Evolutionary conservation across 2,888 invertebrate genomes (phyloP).

Genomic region (Lasioglossum leucozonium): DNA sequence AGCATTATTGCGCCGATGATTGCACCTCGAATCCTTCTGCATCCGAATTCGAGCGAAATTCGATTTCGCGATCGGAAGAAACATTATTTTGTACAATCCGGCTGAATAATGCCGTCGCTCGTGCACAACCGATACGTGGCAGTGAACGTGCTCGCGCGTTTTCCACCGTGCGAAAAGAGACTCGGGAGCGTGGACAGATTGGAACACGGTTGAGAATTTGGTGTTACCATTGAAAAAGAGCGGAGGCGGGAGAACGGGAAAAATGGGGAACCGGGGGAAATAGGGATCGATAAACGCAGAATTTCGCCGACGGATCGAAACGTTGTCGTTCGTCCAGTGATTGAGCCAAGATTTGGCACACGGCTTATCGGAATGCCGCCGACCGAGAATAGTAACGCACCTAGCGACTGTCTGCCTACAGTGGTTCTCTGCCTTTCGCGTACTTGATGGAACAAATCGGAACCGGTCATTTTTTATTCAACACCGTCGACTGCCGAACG

Average conservation of each 20-base stretch:
- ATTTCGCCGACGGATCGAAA: conserved; percentile 45
- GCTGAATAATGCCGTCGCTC: no score
- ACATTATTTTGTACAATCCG: no score
- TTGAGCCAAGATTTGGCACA: conserved; percentile 79
- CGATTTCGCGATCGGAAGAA: not conserved
- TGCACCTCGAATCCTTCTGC: no score
- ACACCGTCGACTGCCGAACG: not conserved
- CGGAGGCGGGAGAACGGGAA: not conserved
- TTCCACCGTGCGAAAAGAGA: not conserved
- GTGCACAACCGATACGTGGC: not conserved
- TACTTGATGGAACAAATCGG: not conserved
- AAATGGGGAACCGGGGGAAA: not conserved
- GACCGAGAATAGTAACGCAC: conserved; percentile 81
- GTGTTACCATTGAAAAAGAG: not conserved
- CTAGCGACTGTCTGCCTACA: conserved; percentile 74
- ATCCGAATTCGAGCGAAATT: no score
- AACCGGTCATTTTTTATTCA: not conserved
- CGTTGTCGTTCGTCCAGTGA: conserved; percentile 60
- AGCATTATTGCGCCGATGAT: no score
- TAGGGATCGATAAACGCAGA: conserved; percentile 8
- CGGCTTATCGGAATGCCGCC: conserved; percentile 81
- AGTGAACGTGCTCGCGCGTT: not conserved
- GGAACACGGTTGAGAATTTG: not conserved
- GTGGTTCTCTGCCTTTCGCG: conserved; percentile 74
- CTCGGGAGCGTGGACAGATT: not conserved